phyloP scores from a whole-genome alignment of 2,113 vertebrate species.

The Cathartes aura region DNA sequence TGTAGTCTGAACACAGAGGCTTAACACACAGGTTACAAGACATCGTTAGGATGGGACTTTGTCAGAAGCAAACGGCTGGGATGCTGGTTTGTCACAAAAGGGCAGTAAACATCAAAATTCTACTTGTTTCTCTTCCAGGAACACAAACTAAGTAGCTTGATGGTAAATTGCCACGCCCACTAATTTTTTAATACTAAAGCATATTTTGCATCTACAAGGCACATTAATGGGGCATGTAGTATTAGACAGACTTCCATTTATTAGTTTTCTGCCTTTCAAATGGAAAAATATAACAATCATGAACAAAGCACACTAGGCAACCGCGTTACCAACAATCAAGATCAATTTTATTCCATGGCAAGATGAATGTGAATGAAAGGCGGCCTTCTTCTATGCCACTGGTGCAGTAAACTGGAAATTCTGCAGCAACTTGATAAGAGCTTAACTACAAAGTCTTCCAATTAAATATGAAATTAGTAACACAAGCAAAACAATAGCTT shows the following conservation, averaged over 20 bases:
- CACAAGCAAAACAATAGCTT: not conserved
- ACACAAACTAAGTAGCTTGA: not conserved
- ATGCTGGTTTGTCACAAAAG: not conserved
- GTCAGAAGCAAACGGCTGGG: not conserved
- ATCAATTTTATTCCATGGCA: not conserved
- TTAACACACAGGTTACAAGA: not conserved
- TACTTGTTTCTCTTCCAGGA: not conserved
- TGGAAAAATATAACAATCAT: not conserved
- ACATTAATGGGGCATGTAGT: not conserved
- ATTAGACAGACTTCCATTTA: not conserved
- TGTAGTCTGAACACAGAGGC: not conserved
- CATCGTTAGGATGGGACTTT: not conserved
- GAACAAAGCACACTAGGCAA: not conserved
- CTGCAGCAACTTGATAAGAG: conserved; percentile 39
- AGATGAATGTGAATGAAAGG: not conserved
- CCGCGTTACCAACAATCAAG: not conserved
- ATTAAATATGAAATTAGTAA: conserved; percentile 13
- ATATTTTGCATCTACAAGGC: not conserved
- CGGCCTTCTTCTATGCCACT: not conserved
- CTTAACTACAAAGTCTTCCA: conserved; percentile 9
- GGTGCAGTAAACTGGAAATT: conserved; percentile 16
- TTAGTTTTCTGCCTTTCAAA: conserved; percentile 9
- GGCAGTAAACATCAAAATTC: not conserved
- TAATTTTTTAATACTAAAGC: not conserved
- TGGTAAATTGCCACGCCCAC: not conserved